Evolutionary conservation across 2,113 vertebrate genomes (phyloP).

Genomic region (Regulus satrapa): DNA sequence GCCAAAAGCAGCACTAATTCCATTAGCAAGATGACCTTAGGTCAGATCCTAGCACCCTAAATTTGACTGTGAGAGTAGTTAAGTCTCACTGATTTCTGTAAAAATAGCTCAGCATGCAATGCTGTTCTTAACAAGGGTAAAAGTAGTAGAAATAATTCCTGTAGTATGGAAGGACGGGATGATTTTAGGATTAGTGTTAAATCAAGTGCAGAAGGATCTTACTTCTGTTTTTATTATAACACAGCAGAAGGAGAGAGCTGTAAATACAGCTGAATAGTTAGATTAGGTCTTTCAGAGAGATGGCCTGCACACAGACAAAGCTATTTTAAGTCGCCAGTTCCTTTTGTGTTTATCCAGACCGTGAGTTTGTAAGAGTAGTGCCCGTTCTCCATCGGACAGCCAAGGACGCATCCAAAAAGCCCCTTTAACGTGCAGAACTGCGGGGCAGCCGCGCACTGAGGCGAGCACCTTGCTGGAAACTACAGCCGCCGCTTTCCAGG

Average conservation of each 20-base stretch:
- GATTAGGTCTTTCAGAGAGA: neutral
- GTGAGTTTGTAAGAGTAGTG: neutral
- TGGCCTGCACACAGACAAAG: neutral
- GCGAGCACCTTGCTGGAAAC: neutral
- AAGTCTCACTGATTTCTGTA: neutral
- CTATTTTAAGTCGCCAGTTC: neutral
- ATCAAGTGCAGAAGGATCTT: constrained; percentile 7
- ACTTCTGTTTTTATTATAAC: neutral
- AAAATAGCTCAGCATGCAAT: neutral
- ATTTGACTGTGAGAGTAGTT: neutral
- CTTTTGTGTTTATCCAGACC: neutral
- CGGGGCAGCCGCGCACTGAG: neutral
- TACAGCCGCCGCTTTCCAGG: rapidly evolving
- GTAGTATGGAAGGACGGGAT: neutral
- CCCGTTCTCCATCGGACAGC: neutral
- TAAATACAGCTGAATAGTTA: neutral
- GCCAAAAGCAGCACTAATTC: neutral
- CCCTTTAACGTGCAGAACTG: neutral
- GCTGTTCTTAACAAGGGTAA: neutral
- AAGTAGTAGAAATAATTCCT: neutral
- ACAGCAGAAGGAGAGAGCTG: neutral
- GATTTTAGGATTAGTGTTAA: neutral
- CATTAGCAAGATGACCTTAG: neutral
- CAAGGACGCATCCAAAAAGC: neutral
- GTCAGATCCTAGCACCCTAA: neutral